These are phyloP conservation scores for Bradypodion pumilum DNA, from an alignment of 2,797 vertebrate species.

Conservation along the genomic window DNA sequence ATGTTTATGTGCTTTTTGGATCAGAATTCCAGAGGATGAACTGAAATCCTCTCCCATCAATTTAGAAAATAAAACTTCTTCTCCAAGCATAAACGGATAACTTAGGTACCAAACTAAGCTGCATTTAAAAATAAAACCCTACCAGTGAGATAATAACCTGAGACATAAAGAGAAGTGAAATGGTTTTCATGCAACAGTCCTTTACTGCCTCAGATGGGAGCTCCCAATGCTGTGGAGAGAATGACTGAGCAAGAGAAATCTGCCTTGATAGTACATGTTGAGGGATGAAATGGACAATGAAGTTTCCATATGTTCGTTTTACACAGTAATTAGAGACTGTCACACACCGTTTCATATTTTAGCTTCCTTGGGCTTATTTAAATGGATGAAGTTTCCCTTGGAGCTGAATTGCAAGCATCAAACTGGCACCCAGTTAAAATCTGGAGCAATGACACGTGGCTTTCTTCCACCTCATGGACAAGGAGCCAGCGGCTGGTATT, in stretches of 20 bases:
- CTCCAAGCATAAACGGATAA: conserved; percentile 19
- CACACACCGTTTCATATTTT: conserved; percentile 80
- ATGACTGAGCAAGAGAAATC: conserved; percentile 80
- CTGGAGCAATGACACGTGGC: conserved; percentile 53
- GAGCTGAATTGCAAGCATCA: conserved; percentile 69
- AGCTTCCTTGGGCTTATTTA: conserved; percentile 80
- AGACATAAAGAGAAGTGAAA: conserved; percentile 64
- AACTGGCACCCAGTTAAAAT: conserved; percentile 69
- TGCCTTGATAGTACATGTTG: conserved; percentile 82
- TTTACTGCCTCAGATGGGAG: conserved; percentile 63
- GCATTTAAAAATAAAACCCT: conserved; percentile 19
- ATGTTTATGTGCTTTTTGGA: conserved; percentile 33
- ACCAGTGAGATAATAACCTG: conserved; percentile 30
- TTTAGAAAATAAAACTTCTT: neutral
- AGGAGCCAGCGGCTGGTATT: conserved; percentile 68
- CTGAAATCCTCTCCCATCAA: conserved; percentile 36
- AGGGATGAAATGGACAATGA: conserved; percentile 90
- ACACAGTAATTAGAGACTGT: conserved; percentile 89
- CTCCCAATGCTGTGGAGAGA: conserved; percentile 73
- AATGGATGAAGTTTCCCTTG: conserved; percentile 71
- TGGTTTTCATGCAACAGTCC: conserved; percentile 47
- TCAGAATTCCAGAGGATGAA: conserved; percentile 30
- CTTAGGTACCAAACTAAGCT: conserved; percentile 28
- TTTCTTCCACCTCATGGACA: conserved; percentile 61
- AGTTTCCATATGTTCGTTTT: conserved; percentile 90